Conservation (phyloP, 2,888 invertebrate species). For the Escarpia spicata region DNA sequence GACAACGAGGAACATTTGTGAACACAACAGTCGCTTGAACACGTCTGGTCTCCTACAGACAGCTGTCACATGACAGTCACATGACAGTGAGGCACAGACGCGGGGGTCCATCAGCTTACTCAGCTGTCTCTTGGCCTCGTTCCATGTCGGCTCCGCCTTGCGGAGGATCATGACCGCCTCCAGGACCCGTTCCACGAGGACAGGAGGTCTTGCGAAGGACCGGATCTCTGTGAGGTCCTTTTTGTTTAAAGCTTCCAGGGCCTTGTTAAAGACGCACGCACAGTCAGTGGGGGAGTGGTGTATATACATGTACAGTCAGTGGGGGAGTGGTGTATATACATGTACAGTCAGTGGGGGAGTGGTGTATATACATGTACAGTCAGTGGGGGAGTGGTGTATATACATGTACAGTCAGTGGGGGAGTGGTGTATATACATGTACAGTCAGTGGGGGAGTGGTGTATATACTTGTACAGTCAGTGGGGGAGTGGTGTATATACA, state of each 20-base stretch:
- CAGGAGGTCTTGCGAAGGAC: slow-evolving; percentile 83
- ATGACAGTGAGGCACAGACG: neutral
- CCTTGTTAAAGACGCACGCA: slow-evolving; percentile 58
- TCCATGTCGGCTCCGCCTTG: slow-evolving; percentile 81
- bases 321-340: neutral
- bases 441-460: too few relatives aligned
- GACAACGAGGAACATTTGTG: neutral
- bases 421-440: neutral
- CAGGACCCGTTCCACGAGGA: slow-evolving; percentile 81
- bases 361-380: too few relatives aligned
- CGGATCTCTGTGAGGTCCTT: slow-evolving; percentile 87
- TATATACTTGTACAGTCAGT: too few relatives aligned
- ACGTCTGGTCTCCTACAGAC: neutral
- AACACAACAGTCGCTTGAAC: neutral
- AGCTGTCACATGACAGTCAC: neutral
- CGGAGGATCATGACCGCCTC: slow-evolving; percentile 85
- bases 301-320: too few relatives aligned
- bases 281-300: neutral
- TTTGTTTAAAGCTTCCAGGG: slow-evolving; percentile 82
- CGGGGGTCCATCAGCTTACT: slow-evolving; percentile 65
- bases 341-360: neutral
- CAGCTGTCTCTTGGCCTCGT: slow-evolving; percentile 82
- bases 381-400: too few relatives aligned
- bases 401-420: neutral
- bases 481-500: neutral